A percentile compares a stretch with the other conserved stretches of the same genome.
These are phyloP conservation scores for Sitta carolinensis DNA, from an alignment of 2,797 vertebrate genomes.

Conservation along the genomic window DNA sequence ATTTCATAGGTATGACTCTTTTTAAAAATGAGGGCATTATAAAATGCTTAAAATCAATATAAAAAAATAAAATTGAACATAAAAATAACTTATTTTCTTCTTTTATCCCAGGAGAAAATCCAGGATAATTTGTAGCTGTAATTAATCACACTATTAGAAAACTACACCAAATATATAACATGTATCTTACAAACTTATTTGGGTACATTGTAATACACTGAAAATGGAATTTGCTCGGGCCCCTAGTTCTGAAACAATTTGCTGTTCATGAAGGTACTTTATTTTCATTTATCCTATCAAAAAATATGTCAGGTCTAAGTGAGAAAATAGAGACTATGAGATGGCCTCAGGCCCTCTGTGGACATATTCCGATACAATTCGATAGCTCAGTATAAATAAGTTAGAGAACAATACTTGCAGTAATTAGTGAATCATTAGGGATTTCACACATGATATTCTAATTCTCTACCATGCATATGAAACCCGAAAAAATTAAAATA, in stretches of 20 bases:
- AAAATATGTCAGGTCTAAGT: background rate
- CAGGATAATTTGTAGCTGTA: background rate
- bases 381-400: background rate
- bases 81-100: background rate
- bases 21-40: background rate
- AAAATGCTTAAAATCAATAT: background rate
- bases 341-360: background rate
- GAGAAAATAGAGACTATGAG: background rate
- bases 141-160: background rate
- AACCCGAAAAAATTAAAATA: background rate
- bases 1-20: background rate
- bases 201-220: background rate
- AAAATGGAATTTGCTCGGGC: background rate
- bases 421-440: background rate
- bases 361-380: background rate
- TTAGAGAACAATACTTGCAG: background rate
- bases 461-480: rapidly evolving
- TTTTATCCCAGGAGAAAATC: background rate
- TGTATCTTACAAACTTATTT: background rate
- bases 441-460: background rate
- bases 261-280: background rate
- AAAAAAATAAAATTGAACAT: background rate
- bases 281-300: background rate
- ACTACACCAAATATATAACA: rapidly evolving
- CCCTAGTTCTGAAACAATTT: background rate